Evolutionary conservation across 2,797 vertebrate genomes (phyloP), one percentile per base, ranked within the genome.

Genomic region (Poliocrania exsul): DNA sequence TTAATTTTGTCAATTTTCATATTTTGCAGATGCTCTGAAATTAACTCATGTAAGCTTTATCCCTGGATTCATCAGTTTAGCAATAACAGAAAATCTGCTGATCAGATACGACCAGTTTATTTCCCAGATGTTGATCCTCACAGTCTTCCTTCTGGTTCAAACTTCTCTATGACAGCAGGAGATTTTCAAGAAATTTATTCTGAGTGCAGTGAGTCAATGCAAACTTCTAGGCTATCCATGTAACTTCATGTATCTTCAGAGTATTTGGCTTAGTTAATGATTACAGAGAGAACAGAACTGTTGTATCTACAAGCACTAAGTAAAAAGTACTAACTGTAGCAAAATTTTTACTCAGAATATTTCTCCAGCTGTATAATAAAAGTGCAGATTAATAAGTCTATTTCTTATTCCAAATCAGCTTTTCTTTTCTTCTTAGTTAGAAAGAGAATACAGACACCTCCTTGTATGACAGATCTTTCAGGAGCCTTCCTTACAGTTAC

Each of bases 1-100:
- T 95, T 54, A 93, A 69, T 93, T 94, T 42, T 91, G 88, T 19
- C 77, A 66, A 72, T 96, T 93, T 95, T 95, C 25, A 2, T 98
- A 65, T 98, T 97, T 98, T 98, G 28, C 97, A 99, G 99, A 98
- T 99, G 99, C 98, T 99, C 99, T 96, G 97, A 98, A 96, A 98
- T 99, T 96, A 99, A 99, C 92, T 98, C 98, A 87, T 97, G 98
- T 97, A 99, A 98, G 85, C 97, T 99, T 97, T 99, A 99, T 97
- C 99, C 99, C 64, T 99, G 99, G 99, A 99, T 99, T 96, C 99
- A 99, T 98, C 99, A 99, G 96, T 99, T 99, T 97, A 99, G 99
- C 97, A 99, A 99, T 98, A 99, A 99, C 97, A 98, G 98, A 97
- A 98, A 97, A 97, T 99, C 99, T 60, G 98, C 98, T 47, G 99